phyloP scores from a whole-genome alignment of 2,113 vertebrate genomes.

The Empidonax traillii region DNA sequence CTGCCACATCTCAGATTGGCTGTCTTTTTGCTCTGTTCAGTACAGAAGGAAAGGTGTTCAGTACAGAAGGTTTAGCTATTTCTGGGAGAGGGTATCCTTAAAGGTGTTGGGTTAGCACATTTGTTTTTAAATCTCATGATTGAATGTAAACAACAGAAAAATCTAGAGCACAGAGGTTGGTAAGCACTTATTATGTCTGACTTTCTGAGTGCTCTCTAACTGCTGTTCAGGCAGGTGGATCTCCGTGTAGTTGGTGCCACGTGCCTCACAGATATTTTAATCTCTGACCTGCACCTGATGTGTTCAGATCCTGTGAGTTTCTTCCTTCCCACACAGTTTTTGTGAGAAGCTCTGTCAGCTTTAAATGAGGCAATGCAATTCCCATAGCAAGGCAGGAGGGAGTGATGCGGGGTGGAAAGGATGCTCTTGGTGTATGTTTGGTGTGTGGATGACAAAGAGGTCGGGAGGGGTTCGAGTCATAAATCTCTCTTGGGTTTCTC shows the following conservation, averaged over 20 bases:
- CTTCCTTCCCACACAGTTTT: neutral
- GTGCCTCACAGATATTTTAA: conserved; percentile 19
- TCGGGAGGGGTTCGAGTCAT: neutral
- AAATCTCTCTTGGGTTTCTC: neutral
- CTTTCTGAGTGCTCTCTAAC: neutral
- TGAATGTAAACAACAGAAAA: neutral
- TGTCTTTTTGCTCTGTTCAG: neutral
- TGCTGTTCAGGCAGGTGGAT: neutral
- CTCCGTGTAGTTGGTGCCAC: neutral
- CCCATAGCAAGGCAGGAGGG: neutral
- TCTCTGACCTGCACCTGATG: conserved; percentile 2
- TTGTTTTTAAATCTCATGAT: neutral
- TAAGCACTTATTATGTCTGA: neutral
- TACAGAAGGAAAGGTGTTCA: neutral
- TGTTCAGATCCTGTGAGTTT: neutral
- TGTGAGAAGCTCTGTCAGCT: neutral
- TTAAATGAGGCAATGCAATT: neutral
- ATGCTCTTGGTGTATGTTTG: neutral
- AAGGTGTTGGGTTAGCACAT: neutral
- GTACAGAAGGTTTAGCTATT: neutral
- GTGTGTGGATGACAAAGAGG: neutral
- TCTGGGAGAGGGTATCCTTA: neutral
- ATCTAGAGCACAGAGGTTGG: neutral
- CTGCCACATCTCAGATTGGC: neutral
- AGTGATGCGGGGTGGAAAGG: neutral